These are phyloP conservation scores for Solea solea DNA, from an alignment of 2,113 vertebrate genomes.

Conservation along the genomic window DNA sequence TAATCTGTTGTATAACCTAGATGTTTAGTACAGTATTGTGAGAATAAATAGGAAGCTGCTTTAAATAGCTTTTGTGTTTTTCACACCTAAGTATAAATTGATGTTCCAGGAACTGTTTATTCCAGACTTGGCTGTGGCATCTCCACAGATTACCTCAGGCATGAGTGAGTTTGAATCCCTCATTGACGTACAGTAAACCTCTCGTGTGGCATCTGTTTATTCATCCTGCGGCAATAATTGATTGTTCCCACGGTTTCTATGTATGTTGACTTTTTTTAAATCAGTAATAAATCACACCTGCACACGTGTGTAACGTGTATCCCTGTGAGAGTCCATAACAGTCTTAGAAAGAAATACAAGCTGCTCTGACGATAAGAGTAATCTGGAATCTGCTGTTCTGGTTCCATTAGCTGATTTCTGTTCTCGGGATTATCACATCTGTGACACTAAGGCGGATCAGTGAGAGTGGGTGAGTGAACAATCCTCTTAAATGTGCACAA, in stretches of 20 bases:
- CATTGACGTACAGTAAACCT: slow-evolving; percentile 3
- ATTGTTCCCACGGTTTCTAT: not conserved
- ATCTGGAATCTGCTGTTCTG: slow-evolving; percentile 20
- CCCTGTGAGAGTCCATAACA: too few species aligned
- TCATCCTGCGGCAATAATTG: not conserved
- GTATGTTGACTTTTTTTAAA: not conserved
- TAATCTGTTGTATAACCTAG: not conserved
- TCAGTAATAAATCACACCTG: not conserved
- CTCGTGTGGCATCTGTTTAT: not conserved
- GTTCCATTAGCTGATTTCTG: slow-evolving; percentile 68
- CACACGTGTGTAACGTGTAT: too few species aligned
- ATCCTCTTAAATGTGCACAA: slow-evolving; percentile 72
- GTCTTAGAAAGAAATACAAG: not conserved
- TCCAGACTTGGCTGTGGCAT: slow-evolving; percentile 16
- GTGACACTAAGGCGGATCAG: slow-evolving; percentile 64
- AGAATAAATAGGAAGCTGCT: not conserved
- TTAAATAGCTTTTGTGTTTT: slow-evolving; percentile 13
- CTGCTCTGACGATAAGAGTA: not conserved
- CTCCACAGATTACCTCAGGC: slow-evolving; percentile 23
- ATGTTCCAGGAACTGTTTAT: slow-evolving; percentile 20
- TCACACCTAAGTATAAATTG: not conserved
- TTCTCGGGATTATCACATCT: slow-evolving; percentile 56
- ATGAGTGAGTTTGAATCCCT: slow-evolving; percentile 13
- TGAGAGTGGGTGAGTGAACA: slow-evolving; percentile 38
- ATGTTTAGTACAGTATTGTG: not conserved